These are phyloP conservation scores for Petrocephalus microphthalmus DNA, from an alignment of 2,113 vertebrate species.

Conservation along the genomic window DNA sequence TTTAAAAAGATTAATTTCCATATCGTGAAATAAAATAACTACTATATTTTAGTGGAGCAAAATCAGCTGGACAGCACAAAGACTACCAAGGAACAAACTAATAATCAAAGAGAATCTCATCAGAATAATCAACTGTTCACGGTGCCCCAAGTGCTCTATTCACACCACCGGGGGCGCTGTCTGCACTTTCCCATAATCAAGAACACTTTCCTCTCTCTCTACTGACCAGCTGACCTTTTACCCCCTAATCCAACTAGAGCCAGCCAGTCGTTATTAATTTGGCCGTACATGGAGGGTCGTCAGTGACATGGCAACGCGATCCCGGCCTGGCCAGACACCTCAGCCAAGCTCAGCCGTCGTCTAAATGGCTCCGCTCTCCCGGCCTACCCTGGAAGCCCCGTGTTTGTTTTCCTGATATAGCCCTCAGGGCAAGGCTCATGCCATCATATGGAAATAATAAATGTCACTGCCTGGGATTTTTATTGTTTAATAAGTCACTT, in stretches of 20 bases:
- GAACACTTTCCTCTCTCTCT: background rate
- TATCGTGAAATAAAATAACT: background rate
- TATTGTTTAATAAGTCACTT: background rate
- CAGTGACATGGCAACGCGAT: background rate
- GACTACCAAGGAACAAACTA: background rate
- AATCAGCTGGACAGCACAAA: background rate
- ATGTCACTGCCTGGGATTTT: background rate
- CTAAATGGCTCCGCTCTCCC: background rate
- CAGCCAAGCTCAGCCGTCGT: background rate
- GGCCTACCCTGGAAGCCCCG: background rate
- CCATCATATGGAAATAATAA: background rate
- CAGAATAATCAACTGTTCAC: background rate
- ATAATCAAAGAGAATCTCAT: background rate
- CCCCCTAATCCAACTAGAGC: background rate
- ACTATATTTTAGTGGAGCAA: background rate
- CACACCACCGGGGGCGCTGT: background rate
- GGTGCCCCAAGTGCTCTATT: background rate
- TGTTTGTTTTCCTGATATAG: background rate
- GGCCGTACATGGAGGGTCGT: background rate
- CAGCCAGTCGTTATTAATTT: background rate
- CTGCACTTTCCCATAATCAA: background rate
- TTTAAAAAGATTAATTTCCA: background rate
- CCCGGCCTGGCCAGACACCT: background rate
- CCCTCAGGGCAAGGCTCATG: background rate
- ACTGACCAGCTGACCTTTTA: background rate